phyloP scores from a whole-genome alignment of 2,888 invertebrate species.

The Sialis lutaria region DNA sequence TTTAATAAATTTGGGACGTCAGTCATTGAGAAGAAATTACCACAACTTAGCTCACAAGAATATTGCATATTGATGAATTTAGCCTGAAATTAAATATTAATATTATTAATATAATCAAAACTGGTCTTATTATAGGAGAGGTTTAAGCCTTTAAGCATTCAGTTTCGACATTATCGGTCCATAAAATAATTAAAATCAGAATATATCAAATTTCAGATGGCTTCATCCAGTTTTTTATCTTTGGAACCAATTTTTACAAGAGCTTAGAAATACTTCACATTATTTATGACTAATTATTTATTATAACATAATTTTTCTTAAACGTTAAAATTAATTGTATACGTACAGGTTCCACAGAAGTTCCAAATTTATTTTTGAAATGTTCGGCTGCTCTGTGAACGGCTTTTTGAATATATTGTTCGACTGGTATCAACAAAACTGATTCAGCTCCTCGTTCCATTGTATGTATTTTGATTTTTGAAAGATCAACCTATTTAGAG shows the following conservation, averaged over 20 bases:
- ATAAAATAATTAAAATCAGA: too few species aligned
- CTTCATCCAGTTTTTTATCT: too few species aligned
- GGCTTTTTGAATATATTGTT: slow-evolving; percentile 30
- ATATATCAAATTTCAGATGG: too few species aligned
- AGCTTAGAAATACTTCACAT: too few species aligned
- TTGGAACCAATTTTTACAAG: too few species aligned
- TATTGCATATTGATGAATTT: slow-evolving; percentile 31
- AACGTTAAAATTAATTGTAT: background rate
- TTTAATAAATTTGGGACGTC: slow-evolving; percentile 35
- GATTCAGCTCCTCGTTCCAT: slow-evolving; percentile 41
- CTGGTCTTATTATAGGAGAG: background rate
- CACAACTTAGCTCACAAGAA: slow-evolving; percentile 30
- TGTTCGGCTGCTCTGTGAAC: slow-evolving; percentile 31
- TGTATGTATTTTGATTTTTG: slow-evolving; percentile 24
- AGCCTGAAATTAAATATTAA: slow-evolving; percentile 22
- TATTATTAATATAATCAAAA: background rate
- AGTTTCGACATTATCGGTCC: too few species aligned
- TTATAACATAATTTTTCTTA: background rate
- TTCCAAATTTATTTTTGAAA: slow-evolving; percentile 29
- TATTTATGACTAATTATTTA: too few species aligned
- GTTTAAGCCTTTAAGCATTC: too few species aligned
- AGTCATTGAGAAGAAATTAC: slow-evolving; percentile 32
- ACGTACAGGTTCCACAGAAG: slow-evolving; percentile 23
- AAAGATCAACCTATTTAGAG: slow-evolving; percentile 14
- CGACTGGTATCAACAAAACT: slow-evolving; percentile 30